Evolutionary conservation across 2,888 invertebrate genomes (phyloP).

Genomic region (Sipha maydis): DNA sequence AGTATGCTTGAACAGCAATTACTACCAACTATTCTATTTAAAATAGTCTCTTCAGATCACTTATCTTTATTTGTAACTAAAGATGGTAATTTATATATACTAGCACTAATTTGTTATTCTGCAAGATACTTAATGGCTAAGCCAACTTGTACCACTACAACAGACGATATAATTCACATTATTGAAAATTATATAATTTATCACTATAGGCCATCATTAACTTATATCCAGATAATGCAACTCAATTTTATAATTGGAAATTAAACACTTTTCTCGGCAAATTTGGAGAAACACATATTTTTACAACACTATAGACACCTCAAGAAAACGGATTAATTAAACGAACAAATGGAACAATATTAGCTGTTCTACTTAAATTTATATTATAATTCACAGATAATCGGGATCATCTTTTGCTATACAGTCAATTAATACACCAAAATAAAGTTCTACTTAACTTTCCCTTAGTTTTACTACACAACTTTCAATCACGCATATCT

Average conservation of each 20-base stretch:
- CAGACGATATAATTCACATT: neutral
- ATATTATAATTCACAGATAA: neutral
- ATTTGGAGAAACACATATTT: neutral
- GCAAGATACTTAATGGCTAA: neutral
- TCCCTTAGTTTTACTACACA: neutral
- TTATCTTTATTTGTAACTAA: too few species aligned
- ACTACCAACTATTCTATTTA: too few species aligned
- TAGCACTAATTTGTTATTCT: conserved; percentile 18
- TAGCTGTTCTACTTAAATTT: neutral
- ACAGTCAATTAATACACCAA: neutral
- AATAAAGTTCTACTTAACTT: neutral
- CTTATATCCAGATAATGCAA: neutral
- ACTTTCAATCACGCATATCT: neutral
- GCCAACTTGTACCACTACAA: neutral
- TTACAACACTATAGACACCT: neutral
- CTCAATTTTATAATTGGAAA: neutral
- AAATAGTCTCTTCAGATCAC: too few species aligned
- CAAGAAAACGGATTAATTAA: neutral
- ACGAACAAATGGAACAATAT: neutral
- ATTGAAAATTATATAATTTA: neutral
- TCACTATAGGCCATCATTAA: neutral
- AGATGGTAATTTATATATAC: too few species aligned
- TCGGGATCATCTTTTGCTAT: neutral
- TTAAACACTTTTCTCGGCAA: neutral
- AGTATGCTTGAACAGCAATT: too few species aligned